These are phyloP conservation scores for Lophochroa leadbeateri DNA, from an alignment of 2,113 vertebrate species.

Conservation along the genomic window DNA sequence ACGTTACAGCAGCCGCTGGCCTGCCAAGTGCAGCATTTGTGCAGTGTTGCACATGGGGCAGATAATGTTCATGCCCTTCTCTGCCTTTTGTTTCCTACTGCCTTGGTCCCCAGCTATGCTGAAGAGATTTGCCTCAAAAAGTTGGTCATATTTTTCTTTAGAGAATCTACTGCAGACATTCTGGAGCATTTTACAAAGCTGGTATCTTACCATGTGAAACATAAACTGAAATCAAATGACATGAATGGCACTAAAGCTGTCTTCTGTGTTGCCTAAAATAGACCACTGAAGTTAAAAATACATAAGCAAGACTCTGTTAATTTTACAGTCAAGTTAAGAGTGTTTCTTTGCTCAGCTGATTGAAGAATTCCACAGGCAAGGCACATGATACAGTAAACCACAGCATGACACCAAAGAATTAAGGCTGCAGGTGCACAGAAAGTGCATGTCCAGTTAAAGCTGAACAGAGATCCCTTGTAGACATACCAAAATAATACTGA, in stretches of 20 bases:
- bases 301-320: background rate
- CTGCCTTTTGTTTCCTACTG: background rate
- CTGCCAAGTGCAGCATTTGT: fast-evolving
- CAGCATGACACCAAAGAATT: background rate
- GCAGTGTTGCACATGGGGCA: fast-evolving
- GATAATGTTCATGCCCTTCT: background rate
- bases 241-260: background rate
- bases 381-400: background rate
- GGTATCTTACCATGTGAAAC: background rate
- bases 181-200: background rate
- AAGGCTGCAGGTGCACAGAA: background rate
- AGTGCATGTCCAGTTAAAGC: background rate
- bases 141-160: fast-evolving
- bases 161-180: background rate
- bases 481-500: background rate
- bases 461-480: background rate
- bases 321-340: background rate
- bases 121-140: background rate
- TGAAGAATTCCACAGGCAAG: background rate
- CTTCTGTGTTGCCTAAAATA: background rate
- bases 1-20: background rate
- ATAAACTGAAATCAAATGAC: background rate
- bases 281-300: background rate
- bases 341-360: background rate
- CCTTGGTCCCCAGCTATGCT: background rate